phyloP scores from a whole-genome alignment of 2,113 vertebrate genomes.

The Vicugna pacos region DNA sequence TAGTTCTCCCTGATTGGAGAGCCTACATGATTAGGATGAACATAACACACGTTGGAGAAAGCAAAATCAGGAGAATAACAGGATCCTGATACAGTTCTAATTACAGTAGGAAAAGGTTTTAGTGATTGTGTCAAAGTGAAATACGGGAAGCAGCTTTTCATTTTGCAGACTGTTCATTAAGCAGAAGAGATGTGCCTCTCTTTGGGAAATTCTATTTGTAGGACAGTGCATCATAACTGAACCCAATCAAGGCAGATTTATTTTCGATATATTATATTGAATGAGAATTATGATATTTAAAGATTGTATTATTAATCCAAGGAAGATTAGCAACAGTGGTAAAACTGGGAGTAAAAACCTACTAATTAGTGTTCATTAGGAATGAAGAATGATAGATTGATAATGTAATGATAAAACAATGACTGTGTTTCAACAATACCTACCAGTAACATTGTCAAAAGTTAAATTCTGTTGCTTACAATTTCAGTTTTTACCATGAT shows the following conservation, averaged over 20 bases:
- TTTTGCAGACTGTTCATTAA: slow-evolving; percentile 56
- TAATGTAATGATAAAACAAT: slow-evolving; percentile 38
- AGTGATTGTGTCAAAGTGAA: slow-evolving; percentile 17
- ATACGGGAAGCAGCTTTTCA: neutral
- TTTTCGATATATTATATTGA: slow-evolving; percentile 63
- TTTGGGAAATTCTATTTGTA: slow-evolving; percentile 64
- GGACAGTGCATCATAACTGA: neutral
- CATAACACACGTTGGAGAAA: neutral
- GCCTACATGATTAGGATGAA: slow-evolving; percentile 40
- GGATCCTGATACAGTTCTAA: slow-evolving; percentile 5
- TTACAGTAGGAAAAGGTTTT: slow-evolving; percentile 26
- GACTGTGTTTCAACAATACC: neutral
- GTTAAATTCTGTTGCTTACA: slow-evolving; percentile 51
- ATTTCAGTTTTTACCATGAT: slow-evolving; percentile 37
- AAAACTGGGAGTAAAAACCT: slow-evolving; percentile 72
- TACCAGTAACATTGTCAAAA: slow-evolving; percentile 44
- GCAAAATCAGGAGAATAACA: slow-evolving; percentile 51
- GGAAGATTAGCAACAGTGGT: slow-evolving; percentile 17
- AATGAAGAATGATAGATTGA: slow-evolving; percentile 58
- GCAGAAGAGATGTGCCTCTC: neutral
- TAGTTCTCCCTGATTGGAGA: slow-evolving; percentile 61
- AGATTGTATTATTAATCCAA: slow-evolving; percentile 65
- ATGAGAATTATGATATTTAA: slow-evolving; percentile 69
- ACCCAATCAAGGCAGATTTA: slow-evolving; percentile 47
- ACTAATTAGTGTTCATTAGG: slow-evolving; percentile 65